These are phyloP conservation scores for Fragum whitleyi DNA, from an alignment of 2,888 invertebrate genomes.

Conservation along the genomic window DNA sequence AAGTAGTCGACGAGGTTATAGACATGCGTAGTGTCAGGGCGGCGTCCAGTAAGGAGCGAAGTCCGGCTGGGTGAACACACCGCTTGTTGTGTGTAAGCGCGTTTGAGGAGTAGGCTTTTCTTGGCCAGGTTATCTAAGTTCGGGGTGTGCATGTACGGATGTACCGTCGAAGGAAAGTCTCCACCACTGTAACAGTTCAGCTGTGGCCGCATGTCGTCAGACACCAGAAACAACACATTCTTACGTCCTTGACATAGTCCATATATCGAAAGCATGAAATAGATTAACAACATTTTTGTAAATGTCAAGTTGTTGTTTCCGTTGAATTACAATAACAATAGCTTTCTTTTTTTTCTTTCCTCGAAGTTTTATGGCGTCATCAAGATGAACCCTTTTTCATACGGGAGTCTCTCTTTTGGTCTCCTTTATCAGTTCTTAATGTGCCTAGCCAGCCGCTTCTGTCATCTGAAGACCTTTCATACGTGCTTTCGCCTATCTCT, in stretches of 20 bases:
- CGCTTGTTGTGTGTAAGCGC: slow-evolving; percentile 67
- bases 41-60: slow-evolving; percentile 64
- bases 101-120: slow-evolving; percentile 63
- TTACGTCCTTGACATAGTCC: background rate
- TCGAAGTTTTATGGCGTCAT: too few relatives aligned
- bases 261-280: background rate
- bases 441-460: too few relatives aligned
- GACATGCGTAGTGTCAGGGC: slow-evolving; percentile 71
- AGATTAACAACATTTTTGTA: background rate
- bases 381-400: too few relatives aligned
- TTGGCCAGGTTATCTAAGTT: slow-evolving; percentile 68
- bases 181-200: slow-evolving; percentile 61
- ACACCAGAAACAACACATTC: slow-evolving; percentile 54
- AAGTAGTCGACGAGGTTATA: slow-evolving; percentile 63
- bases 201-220: slow-evolving; percentile 66
- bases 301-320: too few relatives aligned
- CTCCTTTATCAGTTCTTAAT: too few relatives aligned
- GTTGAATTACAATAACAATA: too few relatives aligned
- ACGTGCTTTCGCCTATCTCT: too few relatives aligned
- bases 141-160: slow-evolving; percentile 68
- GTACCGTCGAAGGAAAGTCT: slow-evolving; percentile 65
- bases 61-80: slow-evolving; percentile 66
- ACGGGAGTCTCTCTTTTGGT: too few relatives aligned
- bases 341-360: too few relatives aligned
- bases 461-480: too few relatives aligned